These are phyloP conservation scores for Phyllotreta cruciferae DNA, from an alignment of 2,888 invertebrate genomes.

Conservation along the genomic window DNA sequence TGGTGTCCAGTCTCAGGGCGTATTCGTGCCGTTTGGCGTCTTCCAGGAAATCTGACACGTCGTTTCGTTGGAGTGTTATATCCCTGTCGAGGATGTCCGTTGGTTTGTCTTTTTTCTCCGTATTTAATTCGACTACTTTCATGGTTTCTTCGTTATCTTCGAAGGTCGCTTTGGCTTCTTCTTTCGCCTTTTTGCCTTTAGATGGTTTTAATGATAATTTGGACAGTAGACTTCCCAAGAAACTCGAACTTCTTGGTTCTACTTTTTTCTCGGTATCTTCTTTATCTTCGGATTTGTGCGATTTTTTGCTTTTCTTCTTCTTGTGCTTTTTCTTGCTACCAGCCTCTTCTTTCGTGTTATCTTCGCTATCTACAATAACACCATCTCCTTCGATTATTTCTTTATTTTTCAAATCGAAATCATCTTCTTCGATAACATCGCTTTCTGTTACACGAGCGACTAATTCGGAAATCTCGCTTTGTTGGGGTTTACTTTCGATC, in stretches of 20 bases:
- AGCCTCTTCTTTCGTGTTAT: slow-evolving; percentile 20
- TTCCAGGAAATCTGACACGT: too few relatives aligned
- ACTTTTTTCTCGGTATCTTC: slow-evolving; percentile 1
- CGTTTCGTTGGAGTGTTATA: too few relatives aligned
- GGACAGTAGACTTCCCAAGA: slow-evolving; percentile 37
- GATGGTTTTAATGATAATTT: slow-evolving; percentile 35
- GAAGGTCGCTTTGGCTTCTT: slow-evolving; percentile 15
- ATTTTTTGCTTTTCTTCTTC: slow-evolving; percentile 10
- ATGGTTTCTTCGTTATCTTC: not conserved
- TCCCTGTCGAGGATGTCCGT: too few relatives aligned
- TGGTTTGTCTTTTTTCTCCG: slow-evolving; percentile 12
- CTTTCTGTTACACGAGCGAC: not conserved
- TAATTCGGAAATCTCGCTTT: slow-evolving; percentile 14
- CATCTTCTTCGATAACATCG: slow-evolving; percentile 25
- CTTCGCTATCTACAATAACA: slow-evolving; percentile 21
- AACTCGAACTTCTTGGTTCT: slow-evolving; percentile 35
- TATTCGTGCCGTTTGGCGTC: too few relatives aligned
- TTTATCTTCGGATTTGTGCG: not conserved
- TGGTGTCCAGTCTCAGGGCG: too few relatives aligned
- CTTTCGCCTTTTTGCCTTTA: slow-evolving; percentile 34
- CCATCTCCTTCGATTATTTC: not conserved
- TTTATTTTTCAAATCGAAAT: not conserved
- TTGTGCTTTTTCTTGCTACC: slow-evolving; percentile 13
- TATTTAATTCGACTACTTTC: slow-evolving; percentile 1
- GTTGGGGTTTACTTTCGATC: slow-evolving; percentile 15